A percentile compares a stretch with the other conserved stretches of the same genome.
These are phyloP conservation scores for Calidris pugnax DNA, from an alignment of 2,113 vertebrate species.

Conservation along the genomic window DNA sequence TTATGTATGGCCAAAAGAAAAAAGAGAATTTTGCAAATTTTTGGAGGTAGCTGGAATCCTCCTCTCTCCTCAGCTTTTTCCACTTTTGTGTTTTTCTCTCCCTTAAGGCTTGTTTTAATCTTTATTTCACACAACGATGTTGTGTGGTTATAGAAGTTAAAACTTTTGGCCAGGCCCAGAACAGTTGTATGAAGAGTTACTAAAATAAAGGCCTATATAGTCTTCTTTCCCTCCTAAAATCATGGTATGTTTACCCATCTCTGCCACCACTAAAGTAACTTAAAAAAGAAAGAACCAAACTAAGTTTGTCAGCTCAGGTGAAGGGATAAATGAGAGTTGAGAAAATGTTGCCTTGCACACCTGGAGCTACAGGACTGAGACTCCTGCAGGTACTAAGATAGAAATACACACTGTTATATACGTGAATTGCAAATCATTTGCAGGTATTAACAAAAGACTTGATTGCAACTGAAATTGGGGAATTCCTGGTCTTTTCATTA, in stretches of 20 bases:
- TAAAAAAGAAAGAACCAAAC: neutral
- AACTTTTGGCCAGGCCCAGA: neutral
- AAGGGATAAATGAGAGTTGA: neutral
- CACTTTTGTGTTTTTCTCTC: neutral
- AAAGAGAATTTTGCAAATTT: neutral
- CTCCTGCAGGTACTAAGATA: neutral
- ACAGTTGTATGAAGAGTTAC: neutral
- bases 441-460: neutral
- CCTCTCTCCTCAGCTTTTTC: neutral
- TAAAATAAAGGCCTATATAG: neutral
- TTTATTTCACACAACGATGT: neutral
- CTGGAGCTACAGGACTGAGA: neutral
- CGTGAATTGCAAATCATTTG: neutral
- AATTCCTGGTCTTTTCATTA: neutral
- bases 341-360: neutral
- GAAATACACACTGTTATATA: neutral
- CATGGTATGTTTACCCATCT: neutral
- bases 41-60: neutral
- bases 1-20: neutral
- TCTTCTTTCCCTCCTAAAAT: neutral
- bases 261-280: neutral
- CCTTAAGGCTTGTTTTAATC: neutral
- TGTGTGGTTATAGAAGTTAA: neutral
- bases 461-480: neutral
- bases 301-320: fast-evolving